A percentile compares a stretch with the other conserved stretches of the same genome.
Conservation (phyloP, 1,140 invertebrate genomes). For the Macrosteles quadrilineatus region DNA sequence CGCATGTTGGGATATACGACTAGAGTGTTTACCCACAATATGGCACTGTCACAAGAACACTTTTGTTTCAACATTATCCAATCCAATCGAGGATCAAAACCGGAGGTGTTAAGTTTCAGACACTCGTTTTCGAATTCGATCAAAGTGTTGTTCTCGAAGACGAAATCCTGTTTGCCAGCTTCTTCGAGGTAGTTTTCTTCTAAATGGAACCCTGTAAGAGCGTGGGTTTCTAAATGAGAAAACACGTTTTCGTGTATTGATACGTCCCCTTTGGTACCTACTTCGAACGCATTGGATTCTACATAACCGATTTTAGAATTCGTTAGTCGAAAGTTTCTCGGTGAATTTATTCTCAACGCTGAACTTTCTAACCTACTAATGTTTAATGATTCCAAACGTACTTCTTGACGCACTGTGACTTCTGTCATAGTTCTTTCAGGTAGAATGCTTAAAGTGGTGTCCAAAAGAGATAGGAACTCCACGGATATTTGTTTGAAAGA, state of each 20-base stretch:
- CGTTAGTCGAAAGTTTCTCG: conserved; percentile 61
- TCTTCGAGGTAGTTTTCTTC: conserved; percentile 47
- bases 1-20: conserved; percentile 49
- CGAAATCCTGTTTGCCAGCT: conserved; percentile 53
- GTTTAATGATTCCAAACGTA: conserved; percentile 54
- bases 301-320: conserved; percentile 61
- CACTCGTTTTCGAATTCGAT: conserved; percentile 57
- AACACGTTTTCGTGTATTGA: conserved; percentile 68
- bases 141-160: conserved; percentile 67
- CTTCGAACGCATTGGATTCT: conserved; percentile 64
- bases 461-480: conserved; percentile 53
- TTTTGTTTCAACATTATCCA: conserved; percentile 58
- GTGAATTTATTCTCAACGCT: conserved; percentile 60
- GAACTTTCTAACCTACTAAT: conserved; percentile 52
- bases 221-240: conserved; percentile 55
- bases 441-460: conserved; percentile 55
- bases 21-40: conserved; percentile 51
- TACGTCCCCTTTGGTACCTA: conserved; percentile 61
- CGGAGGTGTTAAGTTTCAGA: conserved; percentile 58
- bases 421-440: conserved; percentile 73
- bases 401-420: conserved; percentile 64
- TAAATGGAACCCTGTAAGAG: conserved; percentile 61
- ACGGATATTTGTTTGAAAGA: conserved; percentile 77
- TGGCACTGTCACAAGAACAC: conserved; percentile 60
- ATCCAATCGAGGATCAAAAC: conserved; percentile 57